These are phyloP conservation scores for Hyalella azteca DNA, from an alignment of 2,888 invertebrate genomes.

Conservation along the genomic window DNA sequence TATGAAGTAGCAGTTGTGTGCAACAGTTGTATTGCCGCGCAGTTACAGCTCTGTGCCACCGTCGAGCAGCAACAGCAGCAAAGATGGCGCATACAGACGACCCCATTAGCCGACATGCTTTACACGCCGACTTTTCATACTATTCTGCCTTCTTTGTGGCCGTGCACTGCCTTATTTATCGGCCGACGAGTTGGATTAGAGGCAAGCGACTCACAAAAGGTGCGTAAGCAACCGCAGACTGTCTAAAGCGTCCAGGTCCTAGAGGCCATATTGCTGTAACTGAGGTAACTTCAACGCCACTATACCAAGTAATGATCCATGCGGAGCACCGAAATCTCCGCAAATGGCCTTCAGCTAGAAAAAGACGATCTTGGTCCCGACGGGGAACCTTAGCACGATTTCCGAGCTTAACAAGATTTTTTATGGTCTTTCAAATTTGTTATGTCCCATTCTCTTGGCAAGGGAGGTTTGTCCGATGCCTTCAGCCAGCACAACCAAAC, in stretches of 20 bases:
- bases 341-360: conserved; percentile 52
- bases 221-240: conserved; percentile 39
- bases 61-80: conserved; percentile 39
- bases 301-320: conserved; percentile 40
- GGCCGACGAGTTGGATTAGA: conserved; percentile 48
- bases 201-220: conserved; percentile 22
- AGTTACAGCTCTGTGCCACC: conserved; percentile 43
- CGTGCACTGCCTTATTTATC: conserved; percentile 53
- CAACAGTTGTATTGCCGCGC: conserved; percentile 26
- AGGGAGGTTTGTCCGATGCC: conserved; percentile 43
- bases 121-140: conserved; percentile 54
- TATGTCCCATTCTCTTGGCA: conserved; percentile 56
- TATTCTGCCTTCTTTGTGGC: conserved; percentile 54
- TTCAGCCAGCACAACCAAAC: not conserved
- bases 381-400: conserved; percentile 55
- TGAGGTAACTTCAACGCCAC: conserved; percentile 37
- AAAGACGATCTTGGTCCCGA: conserved; percentile 52
- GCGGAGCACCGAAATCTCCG: conserved; percentile 49
- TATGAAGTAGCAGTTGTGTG: conserved; percentile 11
- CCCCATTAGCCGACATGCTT: conserved; percentile 51
- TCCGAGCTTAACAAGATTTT: conserved; percentile 55
- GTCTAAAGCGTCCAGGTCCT: conserved; percentile 3
- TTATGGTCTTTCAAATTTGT: conserved; percentile 58
- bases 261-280: not conserved
- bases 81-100: conserved; percentile 46